A percentile compares a stretch with the other conserved stretches of the same genome.
Evolutionary conservation across 2,797 vertebrate species (phyloP).

Genomic region (Gallinago solitaria): DNA sequence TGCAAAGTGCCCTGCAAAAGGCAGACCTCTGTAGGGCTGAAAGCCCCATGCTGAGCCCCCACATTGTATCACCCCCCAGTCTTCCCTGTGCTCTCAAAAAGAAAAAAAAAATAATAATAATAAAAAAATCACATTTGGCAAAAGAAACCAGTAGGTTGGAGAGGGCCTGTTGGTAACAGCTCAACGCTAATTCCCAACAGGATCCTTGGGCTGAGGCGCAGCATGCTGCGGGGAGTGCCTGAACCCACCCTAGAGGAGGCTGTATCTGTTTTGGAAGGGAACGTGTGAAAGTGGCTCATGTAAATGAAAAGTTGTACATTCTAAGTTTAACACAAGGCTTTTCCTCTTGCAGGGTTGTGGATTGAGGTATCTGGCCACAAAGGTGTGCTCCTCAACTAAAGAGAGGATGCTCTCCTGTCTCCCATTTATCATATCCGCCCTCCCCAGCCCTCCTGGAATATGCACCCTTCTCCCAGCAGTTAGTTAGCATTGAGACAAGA

Average conservation of each 20-base stretch:
- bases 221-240: rapidly evolving
- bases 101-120: not conserved
- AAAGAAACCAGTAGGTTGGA: not conserved
- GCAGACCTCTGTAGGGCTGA: not conserved
- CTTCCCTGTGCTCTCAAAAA: not conserved
- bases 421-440: not conserved
- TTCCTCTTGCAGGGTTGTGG: not conserved
- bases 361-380: not conserved
- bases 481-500: slow-evolving; percentile 9
- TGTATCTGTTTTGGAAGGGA: not conserved
- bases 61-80: not conserved
- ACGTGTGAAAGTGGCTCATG: not conserved
- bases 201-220: not conserved
- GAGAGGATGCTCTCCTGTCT: not conserved
- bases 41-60: not conserved
- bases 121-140: slow-evolving; percentile 41
- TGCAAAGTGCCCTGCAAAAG: not conserved
- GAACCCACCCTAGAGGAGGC: not conserved
- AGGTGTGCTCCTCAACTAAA: not conserved
- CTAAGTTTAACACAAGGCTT: not conserved
- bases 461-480: slow-evolving; percentile 3
- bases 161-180: slow-evolving; percentile 46
- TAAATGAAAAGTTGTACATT: not conserved
- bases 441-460: not conserved
- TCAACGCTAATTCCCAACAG: not conserved